Conservation (phyloP, 2,113 vertebrate species). For the Baryphthengus martii region DNA sequence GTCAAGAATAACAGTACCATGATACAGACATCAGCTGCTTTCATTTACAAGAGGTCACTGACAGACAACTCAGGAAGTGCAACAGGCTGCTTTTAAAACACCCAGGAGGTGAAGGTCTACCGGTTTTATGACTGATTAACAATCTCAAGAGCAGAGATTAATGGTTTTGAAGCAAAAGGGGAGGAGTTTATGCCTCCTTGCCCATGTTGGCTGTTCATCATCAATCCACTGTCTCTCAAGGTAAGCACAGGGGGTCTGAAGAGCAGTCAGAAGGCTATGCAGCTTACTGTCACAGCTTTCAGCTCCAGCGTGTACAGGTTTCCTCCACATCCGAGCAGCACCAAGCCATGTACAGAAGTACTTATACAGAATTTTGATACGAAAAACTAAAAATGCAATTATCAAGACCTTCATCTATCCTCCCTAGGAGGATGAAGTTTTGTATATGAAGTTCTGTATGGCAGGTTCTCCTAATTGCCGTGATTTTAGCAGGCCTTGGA, state of each 20-base stretch:
- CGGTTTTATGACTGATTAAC: slow-evolving; percentile 31
- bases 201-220: background rate
- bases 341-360: background rate
- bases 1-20: background rate
- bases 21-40: background rate
- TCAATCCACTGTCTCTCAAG: background rate
- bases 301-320: background rate
- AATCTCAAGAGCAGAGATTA: slow-evolving; percentile 32
- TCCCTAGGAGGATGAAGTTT: background rate
- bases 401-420: background rate
- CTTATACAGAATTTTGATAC: background rate
- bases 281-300: background rate
- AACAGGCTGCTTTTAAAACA: slow-evolving; percentile 41
- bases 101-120: slow-evolving; percentile 26
- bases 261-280: background rate
- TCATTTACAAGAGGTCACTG: slow-evolving; percentile 22
- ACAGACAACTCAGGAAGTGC: slow-evolving; percentile 14
- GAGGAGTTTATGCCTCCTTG: slow-evolving; percentile 27
- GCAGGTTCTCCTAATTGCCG: background rate
- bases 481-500: background rate
- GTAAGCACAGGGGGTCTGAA: background rate
- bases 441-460: background rate
- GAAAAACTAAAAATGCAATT: background rate
- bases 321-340: background rate
- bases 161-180: slow-evolving; percentile 19